Conservation (phyloP, 2,888 invertebrate species). For the Dorcus hopei region DNA sequence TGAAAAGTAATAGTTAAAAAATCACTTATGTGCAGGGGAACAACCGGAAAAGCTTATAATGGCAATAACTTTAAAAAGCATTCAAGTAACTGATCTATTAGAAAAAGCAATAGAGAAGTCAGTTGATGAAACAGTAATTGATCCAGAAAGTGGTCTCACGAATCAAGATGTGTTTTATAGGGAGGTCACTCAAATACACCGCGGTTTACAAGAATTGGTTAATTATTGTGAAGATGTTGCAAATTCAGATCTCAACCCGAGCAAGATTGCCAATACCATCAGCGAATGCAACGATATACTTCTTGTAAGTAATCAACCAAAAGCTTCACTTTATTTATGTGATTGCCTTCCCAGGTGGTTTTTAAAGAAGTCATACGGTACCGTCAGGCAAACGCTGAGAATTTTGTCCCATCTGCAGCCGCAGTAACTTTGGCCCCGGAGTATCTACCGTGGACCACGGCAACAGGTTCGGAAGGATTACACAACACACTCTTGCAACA, state of each 20-base stretch:
- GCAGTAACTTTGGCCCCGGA: slow-evolving; percentile 51
- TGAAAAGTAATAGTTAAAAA: slow-evolving; percentile 37
- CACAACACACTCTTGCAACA: slow-evolving; percentile 52
- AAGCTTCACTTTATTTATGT: slow-evolving; percentile 4
- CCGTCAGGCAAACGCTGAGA: slow-evolving; percentile 57
- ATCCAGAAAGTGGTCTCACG: slow-evolving; percentile 55
- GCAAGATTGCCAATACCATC: slow-evolving; percentile 56
- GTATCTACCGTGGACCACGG: slow-evolving; percentile 74
- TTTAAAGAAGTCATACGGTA: slow-evolving; percentile 63
- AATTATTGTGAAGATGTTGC: slow-evolving; percentile 60
- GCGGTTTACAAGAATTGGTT: slow-evolving; percentile 61
- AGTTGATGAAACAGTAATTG: slow-evolving; percentile 49
- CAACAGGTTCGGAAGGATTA: slow-evolving; percentile 55
- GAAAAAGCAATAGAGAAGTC: slow-evolving; percentile 60
- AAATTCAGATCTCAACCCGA: slow-evolving; percentile 57
- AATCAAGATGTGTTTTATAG: slow-evolving; percentile 74
- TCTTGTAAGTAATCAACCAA: slow-evolving; percentile 44
- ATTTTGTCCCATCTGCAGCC: slow-evolving; percentile 50
- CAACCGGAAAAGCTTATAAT: slow-evolving; percentile 79
- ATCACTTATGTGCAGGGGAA: slow-evolving; percentile 50
- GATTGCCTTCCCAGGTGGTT: slow-evolving; percentile 50
- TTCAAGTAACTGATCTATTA: slow-evolving; percentile 56
- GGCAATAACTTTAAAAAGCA: slow-evolving; percentile 65
- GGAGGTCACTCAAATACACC: slow-evolving; percentile 64
- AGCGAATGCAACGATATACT: slow-evolving; percentile 59